phyloP scores from a whole-genome alignment of 2,113 vertebrate genomes.

The Chloropsis hardwickii region DNA sequence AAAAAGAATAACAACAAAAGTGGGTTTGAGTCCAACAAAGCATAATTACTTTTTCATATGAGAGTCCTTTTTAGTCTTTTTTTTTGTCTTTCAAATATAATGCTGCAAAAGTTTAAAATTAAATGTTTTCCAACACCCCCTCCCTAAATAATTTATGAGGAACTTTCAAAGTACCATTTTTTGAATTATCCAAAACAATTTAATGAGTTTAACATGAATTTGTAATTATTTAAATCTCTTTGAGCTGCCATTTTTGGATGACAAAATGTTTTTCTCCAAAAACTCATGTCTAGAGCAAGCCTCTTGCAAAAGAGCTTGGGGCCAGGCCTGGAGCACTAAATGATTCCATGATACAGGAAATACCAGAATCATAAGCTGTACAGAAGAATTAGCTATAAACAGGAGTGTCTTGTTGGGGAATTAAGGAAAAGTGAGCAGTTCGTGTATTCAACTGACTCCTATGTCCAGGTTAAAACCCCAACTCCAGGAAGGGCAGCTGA shows the following conservation, averaged over 20 bases:
- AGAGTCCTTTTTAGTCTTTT: neutral
- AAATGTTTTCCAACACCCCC: neutral
- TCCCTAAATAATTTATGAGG: neutral
- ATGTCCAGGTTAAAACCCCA: neutral
- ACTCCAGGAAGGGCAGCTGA: fast-evolving
- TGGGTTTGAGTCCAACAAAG: neutral
- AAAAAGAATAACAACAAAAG: neutral
- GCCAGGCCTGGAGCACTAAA: neutral
- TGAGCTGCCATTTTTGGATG: slow-evolving; percentile 58
- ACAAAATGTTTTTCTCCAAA: slow-evolving; percentile 46
- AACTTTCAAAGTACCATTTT: neutral
- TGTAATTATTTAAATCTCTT: slow-evolving; percentile 52
- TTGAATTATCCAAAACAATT: slow-evolving; percentile 36
- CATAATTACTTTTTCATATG: slow-evolving; percentile 8
- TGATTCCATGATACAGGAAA: neutral
- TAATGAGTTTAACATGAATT: slow-evolving; percentile 62
- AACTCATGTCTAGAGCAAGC: neutral
- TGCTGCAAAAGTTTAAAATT: neutral
- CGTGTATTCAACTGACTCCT: neutral
- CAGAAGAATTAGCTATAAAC: neutral
- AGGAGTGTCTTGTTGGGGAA: neutral
- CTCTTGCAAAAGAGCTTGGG: slow-evolving; percentile 3
- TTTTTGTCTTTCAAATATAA: neutral
- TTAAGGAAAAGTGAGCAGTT: neutral
- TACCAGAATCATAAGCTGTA: neutral